A percentile compares a stretch with the other conserved stretches of the same genome.
Evolutionary conservation across 2,888 invertebrate genomes (phyloP).

Genomic region (Arenicola marina): DNA sequence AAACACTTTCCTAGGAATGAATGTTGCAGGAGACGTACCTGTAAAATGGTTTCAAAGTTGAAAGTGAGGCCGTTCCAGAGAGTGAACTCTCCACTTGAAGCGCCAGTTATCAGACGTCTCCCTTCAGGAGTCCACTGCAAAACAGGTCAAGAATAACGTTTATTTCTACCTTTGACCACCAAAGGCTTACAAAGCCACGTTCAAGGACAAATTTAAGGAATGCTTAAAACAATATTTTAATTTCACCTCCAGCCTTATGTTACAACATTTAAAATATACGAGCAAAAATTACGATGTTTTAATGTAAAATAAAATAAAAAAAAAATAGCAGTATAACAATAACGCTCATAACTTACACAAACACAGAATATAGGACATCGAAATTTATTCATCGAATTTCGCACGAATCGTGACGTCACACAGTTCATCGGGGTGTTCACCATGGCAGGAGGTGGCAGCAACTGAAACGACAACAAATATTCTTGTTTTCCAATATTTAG

Average conservation of each 20-base stretch:
- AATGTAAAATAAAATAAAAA: background rate
- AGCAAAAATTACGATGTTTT: background rate
- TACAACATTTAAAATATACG: background rate
- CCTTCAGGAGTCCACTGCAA: conserved; percentile 96
- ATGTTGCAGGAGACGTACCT: conserved; percentile 70
- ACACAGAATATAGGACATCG: conserved; percentile 98
- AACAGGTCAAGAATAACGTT: conserved; percentile 2
- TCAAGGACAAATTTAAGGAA: too few species aligned
- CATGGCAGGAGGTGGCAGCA: conserved; percentile 92
- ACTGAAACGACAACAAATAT: conserved; percentile 47
- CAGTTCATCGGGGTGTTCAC: conserved; percentile 96
- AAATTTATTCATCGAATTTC: conserved; percentile 99
- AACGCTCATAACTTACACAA: conserved; percentile 66
- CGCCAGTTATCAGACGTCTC: conserved; percentile 93
- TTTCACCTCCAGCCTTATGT: background rate
- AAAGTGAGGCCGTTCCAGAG: conserved; percentile 99
- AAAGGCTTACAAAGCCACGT: too few species aligned
- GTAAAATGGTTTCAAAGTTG: conserved; percentile 99
- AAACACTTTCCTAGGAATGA: too few species aligned
- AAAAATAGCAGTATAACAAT: background rate
- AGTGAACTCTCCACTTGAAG: conserved; percentile 99
- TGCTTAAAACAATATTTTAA: too few species aligned
- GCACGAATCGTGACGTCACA: conserved; percentile 80
- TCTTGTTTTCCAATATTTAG: too few species aligned
- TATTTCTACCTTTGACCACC: too few species aligned